phyloP scores from a whole-genome alignment of 2,797 vertebrate genomes.

The Phrynocephalus guinanensis region DNA sequence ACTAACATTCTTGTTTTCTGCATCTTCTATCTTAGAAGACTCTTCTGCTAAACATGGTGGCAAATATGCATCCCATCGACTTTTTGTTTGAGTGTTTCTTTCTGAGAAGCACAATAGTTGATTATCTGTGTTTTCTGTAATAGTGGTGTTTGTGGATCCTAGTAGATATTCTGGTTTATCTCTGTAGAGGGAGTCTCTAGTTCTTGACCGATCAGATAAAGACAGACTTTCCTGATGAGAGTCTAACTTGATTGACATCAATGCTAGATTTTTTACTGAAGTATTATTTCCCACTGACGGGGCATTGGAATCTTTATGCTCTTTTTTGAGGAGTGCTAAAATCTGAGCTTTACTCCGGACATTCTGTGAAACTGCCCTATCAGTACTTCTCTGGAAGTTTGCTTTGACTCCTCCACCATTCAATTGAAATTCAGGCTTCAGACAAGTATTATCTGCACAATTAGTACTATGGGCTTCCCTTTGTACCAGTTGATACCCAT shows the following conservation, averaged over 20 bases:
- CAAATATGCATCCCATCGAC: constrained; percentile 61
- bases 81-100: constrained; percentile 30
- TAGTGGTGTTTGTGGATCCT: not conserved
- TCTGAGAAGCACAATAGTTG: not conserved
- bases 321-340: constrained; percentile 75
- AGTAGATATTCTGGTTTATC: not conserved
- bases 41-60: constrained; percentile 34
- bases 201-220: constrained; percentile 21
- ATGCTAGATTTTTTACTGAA: not conserved
- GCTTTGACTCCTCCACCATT: not conserved
- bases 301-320: constrained; percentile 21
- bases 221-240: not conserved
- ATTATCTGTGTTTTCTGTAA: not conserved
- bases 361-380: constrained; percentile 49
- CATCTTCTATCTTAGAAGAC: constrained; percentile 9
- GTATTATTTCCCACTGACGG: not conserved
- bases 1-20: constrained; percentile 28
- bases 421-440: constrained; percentile 32
- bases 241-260: not conserved
- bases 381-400: not conserved
- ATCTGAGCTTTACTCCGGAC: constrained; percentile 80
- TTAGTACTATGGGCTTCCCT: constrained; percentile 10
- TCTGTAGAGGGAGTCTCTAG: not conserved
- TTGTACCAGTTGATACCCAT: not conserved
- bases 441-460: not conserved